Percentiles rank a stretch among this genome's conserved stretches.
phyloP scores from a whole-genome alignment of 2,888 invertebrate species.

The Lithophane socia region DNA sequence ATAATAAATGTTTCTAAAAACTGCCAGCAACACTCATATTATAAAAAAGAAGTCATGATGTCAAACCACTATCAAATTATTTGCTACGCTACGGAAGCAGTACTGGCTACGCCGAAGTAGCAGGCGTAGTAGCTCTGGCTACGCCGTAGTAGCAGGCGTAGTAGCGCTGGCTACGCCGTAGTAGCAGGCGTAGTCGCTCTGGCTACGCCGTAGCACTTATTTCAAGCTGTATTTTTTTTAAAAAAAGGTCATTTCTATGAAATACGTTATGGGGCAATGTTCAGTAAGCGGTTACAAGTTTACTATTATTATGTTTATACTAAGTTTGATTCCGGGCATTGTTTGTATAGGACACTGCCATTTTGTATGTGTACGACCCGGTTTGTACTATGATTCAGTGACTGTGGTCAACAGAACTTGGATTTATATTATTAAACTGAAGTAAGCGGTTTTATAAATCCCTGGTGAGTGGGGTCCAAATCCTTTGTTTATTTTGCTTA shows the following conservation, averaged over 20 bases:
- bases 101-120: no score
- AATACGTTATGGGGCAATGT: not conserved
- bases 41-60: no score
- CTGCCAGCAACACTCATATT: no score
- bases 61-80: no score
- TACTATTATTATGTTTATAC: conserved; percentile 21
- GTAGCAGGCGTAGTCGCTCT: no score
- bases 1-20: no score
- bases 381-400: not conserved
- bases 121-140: not conserved
- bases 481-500: no score
- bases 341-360: conserved; percentile 42
- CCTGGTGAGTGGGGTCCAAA: not conserved
- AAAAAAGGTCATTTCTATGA: not conserved
- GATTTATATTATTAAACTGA: not conserved
- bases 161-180: no score
- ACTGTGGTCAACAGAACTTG: conserved; percentile 5
- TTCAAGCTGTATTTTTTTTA: not conserved
- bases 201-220: conserved; percentile 31
- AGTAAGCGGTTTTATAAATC: not conserved
- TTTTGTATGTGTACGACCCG: not conserved
- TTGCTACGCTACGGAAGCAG: no score
- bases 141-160: conserved; percentile 19
- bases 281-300: conserved; percentile 48
- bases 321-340: conserved; percentile 24